Base-by-base conservation (phyloP, 92 coral and sea anemone species). In the Zoanthus gigantus region DNA sequence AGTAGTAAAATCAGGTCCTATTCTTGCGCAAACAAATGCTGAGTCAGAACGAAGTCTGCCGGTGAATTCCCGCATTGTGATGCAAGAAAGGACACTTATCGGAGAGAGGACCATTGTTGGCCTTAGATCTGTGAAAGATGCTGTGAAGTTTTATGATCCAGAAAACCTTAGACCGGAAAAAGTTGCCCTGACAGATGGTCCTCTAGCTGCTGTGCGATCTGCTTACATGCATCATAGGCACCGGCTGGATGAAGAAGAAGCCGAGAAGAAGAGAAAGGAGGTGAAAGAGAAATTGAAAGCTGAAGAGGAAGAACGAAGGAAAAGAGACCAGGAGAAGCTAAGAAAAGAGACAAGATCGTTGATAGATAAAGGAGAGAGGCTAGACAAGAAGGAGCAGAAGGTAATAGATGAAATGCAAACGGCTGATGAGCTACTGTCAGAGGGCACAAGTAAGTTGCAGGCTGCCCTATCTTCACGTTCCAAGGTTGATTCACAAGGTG, bases 361-460 rank as follows among this genome's bases (percentile, higher is more conserved):
- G 50, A 37, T 47, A 79, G 86, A 88, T 4, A 73, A 61, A 2
- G 7, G 16, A 56, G 90, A 79, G 48, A 15, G 3, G 4, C 11
- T 76, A 2, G 42, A 76, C 45, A 5, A 47, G 23, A 67, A 86
- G 77, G 91, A 88, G 61, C 75, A 88, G 84, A 69, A 74, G 42
- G 86, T 78, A 60, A 23, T 23, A 23, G 23, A 23, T 23, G 23
- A 23, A 23, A 23, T 23, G 23, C 23, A 23, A 23, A 23, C 23
- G 23, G 23, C 23, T 23, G 23, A 23, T 23, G 23, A 23, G 23
- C 23, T 23, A 23, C 23, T 23, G 23, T 23, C 23, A 23, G 23
- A 23, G 23, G 23, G 23, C 23, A 23, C 23, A 23, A 23, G 23
- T 23, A 23, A 23, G 23, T 23, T 23, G 23, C 23, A 23, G 23